Evolutionary conservation across 2,888 invertebrate genomes (phyloP), one percentile per base, ranked within the genome.

Genomic region (Netelia fuscicornis): DNA sequence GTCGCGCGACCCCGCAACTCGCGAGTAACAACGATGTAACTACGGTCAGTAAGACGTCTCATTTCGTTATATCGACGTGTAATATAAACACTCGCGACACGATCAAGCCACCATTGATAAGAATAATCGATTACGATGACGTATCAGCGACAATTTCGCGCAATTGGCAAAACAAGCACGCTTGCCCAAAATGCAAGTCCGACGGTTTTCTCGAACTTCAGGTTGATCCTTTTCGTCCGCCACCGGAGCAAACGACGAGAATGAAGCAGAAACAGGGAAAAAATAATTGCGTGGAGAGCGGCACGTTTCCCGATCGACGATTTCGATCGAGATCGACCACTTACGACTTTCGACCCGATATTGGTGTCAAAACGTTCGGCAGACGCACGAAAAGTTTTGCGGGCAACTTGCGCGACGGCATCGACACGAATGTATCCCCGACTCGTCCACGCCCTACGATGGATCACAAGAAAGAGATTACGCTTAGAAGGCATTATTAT

Each of bases 401-500:
- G 78, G 90, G 77, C 30, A 83, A 87, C 75, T 70, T 72, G 23
- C 54, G 81, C 70, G 85, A 52, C 54, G 76, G 54, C 56, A 82
- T 30, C 44, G 83, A 71, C 67, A 84, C 60, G 62, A 86, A 77
- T 42, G 79, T 78, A 25, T 62, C 83, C 9, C 76, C 78, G 20
- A 71, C 74, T 10, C 71, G 60, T 13, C 81, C 79, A 56, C 84
- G 83, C 20, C 85, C 86, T 44, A 54, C 78, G 20, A 82, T 87
- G 70, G 91, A 90, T 72, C 87, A 87, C 60, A 89, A 87, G 56
- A 92, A 92, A 77, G 92, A 92, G 83, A 87, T 89, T 52, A 92
- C 91, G 37, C 95, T 97, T 65, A 96, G 96, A 80, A 95, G 96
- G 62, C 96, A 97, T 89, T 97, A 97, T 94, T 97, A 97, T 94